Evolutionary conservation across 2,888 invertebrate genomes (phyloP), one percentile per base, ranked within the genome.

Genomic region (Protodeltote pygarga): DNA sequence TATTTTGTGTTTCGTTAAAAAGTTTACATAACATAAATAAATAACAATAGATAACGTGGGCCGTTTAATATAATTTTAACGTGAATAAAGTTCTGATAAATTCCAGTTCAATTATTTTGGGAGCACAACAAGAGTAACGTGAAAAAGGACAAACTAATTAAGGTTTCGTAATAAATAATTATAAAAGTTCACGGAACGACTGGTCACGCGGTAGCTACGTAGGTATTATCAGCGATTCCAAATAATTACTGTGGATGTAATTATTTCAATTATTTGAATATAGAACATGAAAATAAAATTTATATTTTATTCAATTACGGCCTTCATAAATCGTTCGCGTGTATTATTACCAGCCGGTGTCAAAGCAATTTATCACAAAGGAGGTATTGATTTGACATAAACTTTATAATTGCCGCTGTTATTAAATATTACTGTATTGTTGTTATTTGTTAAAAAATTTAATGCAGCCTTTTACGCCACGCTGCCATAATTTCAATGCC

Each of bases 401-500:
- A 27, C 19, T 19, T 31, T 31, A 17, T 19, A 8, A 11, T n/a
- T 11, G 10, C 9, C 11, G n/a, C n/a, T 19, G 19, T 11, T n/a
- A 13, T 8, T 2, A 25, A 25, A 20, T 8, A 11, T n/a, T n/a
- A n/a, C n/a, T n/a, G n/a, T n/a, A n/a, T n/a, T n/a, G n/a, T n/a
- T n/a, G n/a, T n/a, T n/a, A n/a, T n/a, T n/a, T n/a, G n/a, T n/a
- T n/a, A n/a, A n/a, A n/a, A 16, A 28, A 21, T 27, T 44, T 5
- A 20, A 15, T 31, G 3, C 11, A 11, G 2, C 19, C 25, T 24
- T 42, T 24, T 31, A 11, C 15, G 31, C 10, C 19, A 20, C 13
- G 28, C 14, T 37, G 23, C 28, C 31, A 42, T 23, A 34, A 42
- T 57, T 57, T 49, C 29, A 42, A 57, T 57, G 25, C 3, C 16